These are phyloP conservation scores for Pterophyllum scalare DNA, from an alignment of 2,113 vertebrate species.

Conservation along the genomic window DNA sequence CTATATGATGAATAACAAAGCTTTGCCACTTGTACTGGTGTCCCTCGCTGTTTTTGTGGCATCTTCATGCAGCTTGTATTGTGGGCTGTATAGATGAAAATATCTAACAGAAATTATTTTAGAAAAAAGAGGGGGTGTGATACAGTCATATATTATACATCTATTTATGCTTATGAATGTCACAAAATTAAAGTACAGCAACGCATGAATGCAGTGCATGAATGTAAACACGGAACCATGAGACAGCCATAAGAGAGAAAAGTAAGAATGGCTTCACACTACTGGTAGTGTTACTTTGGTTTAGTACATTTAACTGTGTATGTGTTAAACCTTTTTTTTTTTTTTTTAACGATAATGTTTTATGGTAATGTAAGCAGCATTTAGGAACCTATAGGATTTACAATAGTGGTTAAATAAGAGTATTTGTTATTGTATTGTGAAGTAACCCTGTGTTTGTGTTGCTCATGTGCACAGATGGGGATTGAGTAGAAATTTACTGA, in stretches of 20 bases:
- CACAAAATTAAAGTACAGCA: neutral
- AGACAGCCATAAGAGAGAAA: neutral
- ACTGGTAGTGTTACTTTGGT: neutral
- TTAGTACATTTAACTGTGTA: neutral
- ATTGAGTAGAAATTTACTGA: too few relatives aligned
- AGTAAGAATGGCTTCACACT: neutral
- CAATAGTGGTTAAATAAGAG: too few relatives aligned
- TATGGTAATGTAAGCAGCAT: too few relatives aligned
- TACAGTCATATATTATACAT: neutral
- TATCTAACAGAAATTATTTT: neutral
- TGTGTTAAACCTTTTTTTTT: neutral
- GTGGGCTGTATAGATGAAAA: neutral
- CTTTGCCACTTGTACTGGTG: neutral
- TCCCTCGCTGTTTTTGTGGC: neutral
- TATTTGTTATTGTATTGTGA: too few relatives aligned
- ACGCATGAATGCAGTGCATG: neutral
- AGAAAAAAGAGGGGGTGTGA: neutral
- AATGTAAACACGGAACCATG: neutral
- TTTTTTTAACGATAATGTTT: too few relatives aligned
- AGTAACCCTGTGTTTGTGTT: too few relatives aligned
- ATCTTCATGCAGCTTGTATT: neutral
- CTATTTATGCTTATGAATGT: neutral
- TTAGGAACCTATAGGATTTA: too few relatives aligned
- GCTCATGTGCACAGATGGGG: too few relatives aligned
- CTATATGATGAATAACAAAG: neutral